Percentiles rank a stretch among this genome's conserved stretches.
Evolutionary conservation across 2,797 vertebrate genomes (phyloP).

Genomic region (Gadopsis bispinosus): DNA sequence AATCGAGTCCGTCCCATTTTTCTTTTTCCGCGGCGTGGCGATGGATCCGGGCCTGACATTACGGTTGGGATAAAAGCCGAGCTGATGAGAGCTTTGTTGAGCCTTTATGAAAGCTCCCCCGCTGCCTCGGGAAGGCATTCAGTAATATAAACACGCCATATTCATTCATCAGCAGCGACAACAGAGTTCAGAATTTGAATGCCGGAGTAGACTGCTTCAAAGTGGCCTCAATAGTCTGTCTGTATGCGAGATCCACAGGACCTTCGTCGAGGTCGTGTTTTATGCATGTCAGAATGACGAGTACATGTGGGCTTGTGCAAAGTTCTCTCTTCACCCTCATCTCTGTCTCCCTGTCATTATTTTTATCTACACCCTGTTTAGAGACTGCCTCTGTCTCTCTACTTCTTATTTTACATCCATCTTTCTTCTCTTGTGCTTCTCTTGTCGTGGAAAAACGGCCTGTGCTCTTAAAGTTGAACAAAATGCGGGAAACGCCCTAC

Average conservation of each 20-base stretch:
- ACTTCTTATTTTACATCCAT: not conserved
- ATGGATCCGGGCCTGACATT: constrained; percentile 25
- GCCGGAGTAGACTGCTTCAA: constrained; percentile 14
- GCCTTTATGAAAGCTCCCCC: constrained; percentile 49
- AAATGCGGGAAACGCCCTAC: no score
- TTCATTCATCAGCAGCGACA: constrained; percentile 36
- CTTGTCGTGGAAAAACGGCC: no score
- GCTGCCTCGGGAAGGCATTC: constrained; percentile 31
- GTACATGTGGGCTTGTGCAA: not conserved
- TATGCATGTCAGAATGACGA: not conserved
- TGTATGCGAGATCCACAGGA: constrained; percentile 1
- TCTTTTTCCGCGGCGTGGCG: not conserved
- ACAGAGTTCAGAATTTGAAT: constrained; percentile 36
- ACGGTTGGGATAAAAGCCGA: constrained; percentile 42
- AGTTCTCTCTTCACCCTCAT: not conserved
- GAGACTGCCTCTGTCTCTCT: not conserved
- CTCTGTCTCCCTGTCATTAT: not conserved
- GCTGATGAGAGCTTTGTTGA: constrained; percentile 58
- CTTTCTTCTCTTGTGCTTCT: not conserved
- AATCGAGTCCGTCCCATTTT: constrained; percentile 4
- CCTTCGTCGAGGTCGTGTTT: constrained; percentile 35
- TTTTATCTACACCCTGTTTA: not conserved
- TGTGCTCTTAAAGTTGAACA: no score
- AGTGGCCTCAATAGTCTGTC: constrained; percentile 9
- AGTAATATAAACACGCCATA: constrained; percentile 37